phyloP scores from a whole-genome alignment of 2,113 vertebrate genomes.

The Coracopsis vasa region DNA sequence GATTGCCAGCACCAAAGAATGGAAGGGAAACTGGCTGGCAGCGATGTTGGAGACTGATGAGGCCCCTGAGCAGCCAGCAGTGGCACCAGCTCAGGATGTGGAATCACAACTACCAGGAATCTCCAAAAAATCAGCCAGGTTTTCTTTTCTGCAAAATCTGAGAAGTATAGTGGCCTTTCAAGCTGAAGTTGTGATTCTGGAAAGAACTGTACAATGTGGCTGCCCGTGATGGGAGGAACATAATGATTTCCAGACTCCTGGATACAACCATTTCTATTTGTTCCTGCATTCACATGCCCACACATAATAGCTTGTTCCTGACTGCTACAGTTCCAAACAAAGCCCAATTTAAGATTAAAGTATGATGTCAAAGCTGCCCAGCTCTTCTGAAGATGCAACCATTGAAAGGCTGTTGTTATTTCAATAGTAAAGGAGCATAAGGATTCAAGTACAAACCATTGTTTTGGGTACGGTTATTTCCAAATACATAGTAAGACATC shows the following conservation, averaged over 20 bases:
- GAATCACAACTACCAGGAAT: background rate
- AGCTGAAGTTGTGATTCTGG: background rate
- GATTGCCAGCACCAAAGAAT: background rate
- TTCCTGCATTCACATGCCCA: conserved; percentile 6
- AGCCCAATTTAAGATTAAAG: conserved; percentile 9
- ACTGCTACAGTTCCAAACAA: background rate
- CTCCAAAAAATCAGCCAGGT: background rate
- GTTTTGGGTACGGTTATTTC: background rate
- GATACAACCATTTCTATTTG: conserved; percentile 10
- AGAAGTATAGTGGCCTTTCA: background rate
- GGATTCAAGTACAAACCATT: background rate
- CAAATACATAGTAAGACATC: background rate
- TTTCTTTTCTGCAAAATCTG: background rate
- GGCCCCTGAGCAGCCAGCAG: background rate
- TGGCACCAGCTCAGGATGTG: background rate
- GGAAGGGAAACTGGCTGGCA: background rate
- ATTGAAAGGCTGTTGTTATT: background rate
- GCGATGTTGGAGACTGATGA: background rate
- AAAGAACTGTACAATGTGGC: background rate
- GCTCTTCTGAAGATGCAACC: background rate
- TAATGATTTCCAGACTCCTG: conserved; percentile 39
- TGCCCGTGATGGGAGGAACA: background rate
- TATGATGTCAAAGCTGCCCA: background rate
- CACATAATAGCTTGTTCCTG: background rate
- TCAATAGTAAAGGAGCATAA: background rate